A percentile compares a stretch with the other conserved stretches of the same genome.
These are phyloP conservation scores for Aplocera efformata DNA, from an alignment of 2,888 invertebrate genomes.

Conservation along the genomic window DNA sequence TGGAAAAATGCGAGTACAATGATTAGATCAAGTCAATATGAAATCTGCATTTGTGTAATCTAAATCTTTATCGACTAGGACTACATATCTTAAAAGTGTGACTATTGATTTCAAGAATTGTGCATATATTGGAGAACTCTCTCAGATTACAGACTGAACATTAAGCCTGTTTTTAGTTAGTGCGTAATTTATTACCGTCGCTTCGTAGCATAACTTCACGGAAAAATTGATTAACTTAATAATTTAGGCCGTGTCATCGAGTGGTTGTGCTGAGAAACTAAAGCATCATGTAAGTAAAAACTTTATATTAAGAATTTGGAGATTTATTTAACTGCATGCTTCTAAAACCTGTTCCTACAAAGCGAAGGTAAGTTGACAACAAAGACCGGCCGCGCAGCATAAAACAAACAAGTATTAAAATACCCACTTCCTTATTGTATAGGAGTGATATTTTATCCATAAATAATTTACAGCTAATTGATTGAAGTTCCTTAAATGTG, in stretches of 20 bases:
- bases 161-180: not conserved
- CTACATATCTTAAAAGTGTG: too few relatives aligned
- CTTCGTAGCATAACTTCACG: not conserved
- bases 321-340: not conserved
- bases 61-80: too few relatives aligned
- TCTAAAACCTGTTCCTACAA: slow-evolving; percentile 12
- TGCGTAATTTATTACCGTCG: slow-evolving; percentile 3
- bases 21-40: not conserved
- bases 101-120: too few relatives aligned
- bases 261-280: slow-evolving; percentile 1
- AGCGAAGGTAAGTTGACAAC: slow-evolving; percentile 12
- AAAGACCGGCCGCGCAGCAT: slow-evolving; percentile 6
- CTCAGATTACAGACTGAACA: too few relatives aligned
- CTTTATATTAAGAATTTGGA: not conserved
- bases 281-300: slow-evolving; percentile 24
- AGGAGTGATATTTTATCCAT: too few relatives aligned
- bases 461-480: too few relatives aligned
- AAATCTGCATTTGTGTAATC: too few relatives aligned
- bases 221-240: slow-evolving; percentile 2
- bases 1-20: not conserved
- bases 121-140: too few relatives aligned
- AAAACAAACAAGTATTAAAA: not conserved
- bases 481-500: too few relatives aligned
- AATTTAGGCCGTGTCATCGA: slow-evolving; percentile 3
- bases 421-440: slow-evolving; percentile 1